A percentile compares a stretch with the other conserved stretches of the same genome.
phyloP scores from a whole-genome alignment of 2,888 invertebrate genomes.

The Tetrapedia diversipes region DNA sequence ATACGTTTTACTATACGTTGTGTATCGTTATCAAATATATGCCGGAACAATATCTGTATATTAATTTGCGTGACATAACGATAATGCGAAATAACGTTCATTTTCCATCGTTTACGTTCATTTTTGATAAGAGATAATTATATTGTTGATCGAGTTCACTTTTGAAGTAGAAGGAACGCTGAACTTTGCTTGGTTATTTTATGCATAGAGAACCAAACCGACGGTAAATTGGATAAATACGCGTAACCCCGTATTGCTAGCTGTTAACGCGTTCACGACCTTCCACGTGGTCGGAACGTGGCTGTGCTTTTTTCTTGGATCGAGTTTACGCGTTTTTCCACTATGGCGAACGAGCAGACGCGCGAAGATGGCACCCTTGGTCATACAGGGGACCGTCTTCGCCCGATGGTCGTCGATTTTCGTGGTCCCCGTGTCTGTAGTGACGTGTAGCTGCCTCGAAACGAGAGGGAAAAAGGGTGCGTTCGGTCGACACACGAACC shows the following conservation, averaged over 20 bases:
- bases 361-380: constrained; percentile 9
- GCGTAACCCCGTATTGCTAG: not conserved
- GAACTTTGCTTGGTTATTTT: not conserved
- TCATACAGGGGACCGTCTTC: constrained; percentile 19
- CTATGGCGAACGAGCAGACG: not conserved
- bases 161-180: no score
- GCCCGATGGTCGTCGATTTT: constrained; percentile 36
- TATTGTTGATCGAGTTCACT: not conserved
- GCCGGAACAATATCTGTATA: not conserved
- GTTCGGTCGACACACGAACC: constrained; percentile 58
- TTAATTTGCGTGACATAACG: not conserved
- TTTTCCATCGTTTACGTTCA: not conserved
- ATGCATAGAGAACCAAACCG: not conserved
- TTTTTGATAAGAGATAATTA: not conserved
- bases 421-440: constrained; percentile 16
- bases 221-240: not conserved
- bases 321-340: not conserved
- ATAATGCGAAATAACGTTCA: not conserved
- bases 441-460: constrained; percentile 21
- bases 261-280: not conserved
- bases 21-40: not conserved
- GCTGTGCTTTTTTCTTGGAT: constrained; percentile 9
- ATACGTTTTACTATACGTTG: no score
- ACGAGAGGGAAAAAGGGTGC: constrained; percentile 60
- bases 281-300: constrained; percentile 5